Evolutionary conservation across 2,113 vertebrate genomes (phyloP).

Genomic region (Tupaia chinensis): DNA sequence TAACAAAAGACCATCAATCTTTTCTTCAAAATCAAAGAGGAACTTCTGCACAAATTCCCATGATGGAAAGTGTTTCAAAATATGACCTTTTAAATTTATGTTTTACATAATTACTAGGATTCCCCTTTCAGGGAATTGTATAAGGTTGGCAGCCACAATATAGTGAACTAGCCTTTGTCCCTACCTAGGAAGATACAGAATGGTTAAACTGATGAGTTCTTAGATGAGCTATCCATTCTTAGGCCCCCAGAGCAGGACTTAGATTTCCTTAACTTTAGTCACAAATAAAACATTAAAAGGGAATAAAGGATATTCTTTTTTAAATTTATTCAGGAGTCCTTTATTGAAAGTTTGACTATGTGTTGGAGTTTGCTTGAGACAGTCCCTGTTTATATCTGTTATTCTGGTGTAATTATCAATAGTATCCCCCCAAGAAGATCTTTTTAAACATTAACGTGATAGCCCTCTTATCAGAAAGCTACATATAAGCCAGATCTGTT

Average conservation of each 20-base stretch:
- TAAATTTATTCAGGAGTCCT: neutral
- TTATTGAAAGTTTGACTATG: neutral
- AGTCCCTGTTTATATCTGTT: neutral
- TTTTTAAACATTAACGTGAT: neutral
- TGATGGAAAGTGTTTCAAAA: neutral
- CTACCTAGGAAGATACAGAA: neutral
- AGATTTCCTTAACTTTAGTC: neutral
- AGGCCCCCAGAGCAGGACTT: neutral
- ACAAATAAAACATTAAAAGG: neutral
- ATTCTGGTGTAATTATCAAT: neutral
- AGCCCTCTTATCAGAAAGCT: neutral
- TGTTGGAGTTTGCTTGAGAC: neutral
- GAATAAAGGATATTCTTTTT: neutral
- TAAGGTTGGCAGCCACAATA: neutral
- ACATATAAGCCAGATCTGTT: neutral
- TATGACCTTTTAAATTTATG: neutral
- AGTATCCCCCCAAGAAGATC: neutral
- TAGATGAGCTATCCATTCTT: neutral
- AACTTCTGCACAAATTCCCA: neutral
- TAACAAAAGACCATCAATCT: conserved; percentile 47
- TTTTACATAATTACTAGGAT: conserved; percentile 3
- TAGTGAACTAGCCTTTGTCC: conserved; percentile 4
- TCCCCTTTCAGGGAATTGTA: neutral
- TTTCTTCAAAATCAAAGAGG: conserved; percentile 40
- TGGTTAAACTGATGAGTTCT: neutral